Percentiles rank a stretch among this genome's conserved stretches.
Conservation (phyloP, 2,797 vertebrate species). For the Pseudochaenichthys georgianus region DNA sequence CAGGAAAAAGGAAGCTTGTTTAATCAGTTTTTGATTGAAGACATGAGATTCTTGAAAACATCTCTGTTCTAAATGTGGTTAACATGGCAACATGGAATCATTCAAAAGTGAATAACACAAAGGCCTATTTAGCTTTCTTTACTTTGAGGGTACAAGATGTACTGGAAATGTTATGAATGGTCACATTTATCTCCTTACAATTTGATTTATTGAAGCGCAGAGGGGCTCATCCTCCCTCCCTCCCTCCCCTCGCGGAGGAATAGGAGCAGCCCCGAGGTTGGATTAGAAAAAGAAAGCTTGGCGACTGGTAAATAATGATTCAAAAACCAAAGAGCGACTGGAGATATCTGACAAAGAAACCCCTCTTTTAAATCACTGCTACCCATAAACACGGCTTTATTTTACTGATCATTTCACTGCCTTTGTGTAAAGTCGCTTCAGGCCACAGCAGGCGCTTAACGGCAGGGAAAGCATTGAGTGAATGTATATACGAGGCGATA, state of each 20-base stretch:
- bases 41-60: slow-evolving; percentile 9
- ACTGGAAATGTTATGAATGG: slow-evolving; percentile 42
- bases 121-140: slow-evolving; percentile 23
- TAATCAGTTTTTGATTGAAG: not conserved
- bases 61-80: slow-evolving; percentile 36
- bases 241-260: not conserved
- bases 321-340: not conserved
- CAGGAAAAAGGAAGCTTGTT: not conserved
- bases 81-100: slow-evolving; percentile 28
- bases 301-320: slow-evolving; percentile 28
- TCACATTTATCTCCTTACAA: slow-evolving; percentile 37
- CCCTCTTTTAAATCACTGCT: not conserved
- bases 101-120: slow-evolving; percentile 23
- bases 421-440: not conserved
- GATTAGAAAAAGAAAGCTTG: slow-evolving; percentile 20
- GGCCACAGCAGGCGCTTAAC: slow-evolving; percentile 1
- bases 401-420: not conserved
- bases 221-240: not conserved
- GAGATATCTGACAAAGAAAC: not conserved
- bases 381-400: not conserved
- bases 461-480: not conserved
- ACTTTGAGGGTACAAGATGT: not conserved
- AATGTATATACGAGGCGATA: not conserved
- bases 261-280: slow-evolving; percentile 16
- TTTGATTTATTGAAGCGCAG: slow-evolving; percentile 4